Evolutionary conservation across 2,113 vertebrate species (phyloP), one percentile per base, ranked within the genome.

Genomic region (Triplophysa siluroides): DNA sequence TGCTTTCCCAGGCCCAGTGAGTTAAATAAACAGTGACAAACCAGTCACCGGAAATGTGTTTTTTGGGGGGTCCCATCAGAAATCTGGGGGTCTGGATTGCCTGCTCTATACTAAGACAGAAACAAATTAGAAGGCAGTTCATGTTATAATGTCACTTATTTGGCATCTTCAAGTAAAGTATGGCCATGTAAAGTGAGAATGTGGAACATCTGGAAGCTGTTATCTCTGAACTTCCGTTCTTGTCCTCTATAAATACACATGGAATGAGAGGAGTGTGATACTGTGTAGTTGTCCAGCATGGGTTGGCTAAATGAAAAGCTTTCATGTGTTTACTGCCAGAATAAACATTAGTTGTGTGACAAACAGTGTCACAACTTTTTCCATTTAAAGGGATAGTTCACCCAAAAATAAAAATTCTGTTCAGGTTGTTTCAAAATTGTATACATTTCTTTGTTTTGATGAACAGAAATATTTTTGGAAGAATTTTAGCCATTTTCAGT

Each of bases 161-260:
- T 63, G 72, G 58, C 72, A 45, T 33, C 33, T 47, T 11, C 1
- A 23, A 60, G 19, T 10, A 43, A 60, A 73, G 71, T 19, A 43
- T 61, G 21, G 52, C 21, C 54, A 23, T 47, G 72, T 24, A 58
- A 9, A 65, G 43, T 29, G 45, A 54, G 61, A 65, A 54, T 54
- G 43, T 76, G 47, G 1, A 54, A 77, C 75, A 77, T 77, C 75
- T 77, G 75, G 75, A 77, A 77, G 24, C 61, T 38, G 74, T 76
- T 76, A 64, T n/a, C 3, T 65, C 74, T 38, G 3, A 64, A 65
- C 54, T 9, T 21, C 54, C 9, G 54, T 19, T 21, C n/a, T 0
- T 1, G 43, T 24, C 61, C 19, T 52, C 45, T 33, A 1, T 16
- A 8, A 38, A 38, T 21, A 14, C 45, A 54, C 18, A 12, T 23